Percentiles rank a stretch among this genome's conserved stretches.
Conservation (phyloP, 2,888 invertebrate genomes). For the Campoplex capitator region DNA sequence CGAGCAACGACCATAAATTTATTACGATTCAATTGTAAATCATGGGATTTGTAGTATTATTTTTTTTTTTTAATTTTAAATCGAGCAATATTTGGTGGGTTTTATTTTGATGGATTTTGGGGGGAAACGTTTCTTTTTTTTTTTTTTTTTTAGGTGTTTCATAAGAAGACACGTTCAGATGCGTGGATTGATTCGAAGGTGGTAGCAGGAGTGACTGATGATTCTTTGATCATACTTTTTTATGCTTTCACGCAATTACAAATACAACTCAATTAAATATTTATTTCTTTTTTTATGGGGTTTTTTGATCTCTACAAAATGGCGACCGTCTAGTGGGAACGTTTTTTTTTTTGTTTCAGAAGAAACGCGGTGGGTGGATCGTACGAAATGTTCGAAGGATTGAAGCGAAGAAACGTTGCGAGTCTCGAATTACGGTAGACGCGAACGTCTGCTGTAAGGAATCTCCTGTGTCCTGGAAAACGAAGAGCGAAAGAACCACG, state of each 20-base stretch:
- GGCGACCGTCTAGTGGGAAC: constrained; percentile 49
- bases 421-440: constrained; percentile 39
- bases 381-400: not conserved
- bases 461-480: constrained; percentile 41
- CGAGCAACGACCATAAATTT: not conserved
- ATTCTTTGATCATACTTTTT: not conserved
- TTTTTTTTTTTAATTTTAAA: not conserved
- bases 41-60: not conserved
- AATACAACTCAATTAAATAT: not conserved
- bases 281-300: not conserved
- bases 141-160: not conserved
- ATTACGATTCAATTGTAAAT: not conserved
- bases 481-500: constrained; percentile 23
- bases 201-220: not conserved
- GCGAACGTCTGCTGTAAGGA: constrained; percentile 22
- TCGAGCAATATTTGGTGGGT: not conserved
- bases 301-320: constrained; percentile 15
- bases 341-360: constrained; percentile 30
- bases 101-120: not conserved
- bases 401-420: not conserved
- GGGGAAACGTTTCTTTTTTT: not conserved
- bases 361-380: constrained; percentile 23
- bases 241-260: not conserved
- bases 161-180: not conserved
- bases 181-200: not conserved